Evolutionary conservation across 2,888 invertebrate species (phyloP).

Genomic region (Onchidella celtica): DNA sequence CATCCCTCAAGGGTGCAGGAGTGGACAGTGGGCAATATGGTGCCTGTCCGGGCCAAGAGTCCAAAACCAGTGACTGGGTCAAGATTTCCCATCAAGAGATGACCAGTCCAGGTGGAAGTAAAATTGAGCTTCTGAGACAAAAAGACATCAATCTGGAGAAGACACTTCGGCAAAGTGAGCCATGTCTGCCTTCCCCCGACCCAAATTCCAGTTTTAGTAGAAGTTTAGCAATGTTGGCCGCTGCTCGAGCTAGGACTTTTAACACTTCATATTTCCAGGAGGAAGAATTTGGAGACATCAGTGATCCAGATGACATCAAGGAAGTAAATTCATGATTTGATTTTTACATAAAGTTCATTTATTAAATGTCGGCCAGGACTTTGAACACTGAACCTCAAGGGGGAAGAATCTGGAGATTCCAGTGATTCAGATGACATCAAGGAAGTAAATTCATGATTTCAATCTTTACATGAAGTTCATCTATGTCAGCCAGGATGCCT

Average conservation of each 20-base stretch:
- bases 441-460: too few species aligned
- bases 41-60: too few species aligned
- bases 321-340: background rate
- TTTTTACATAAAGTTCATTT: too few species aligned
- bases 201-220: slow-evolving; percentile 9
- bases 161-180: background rate
- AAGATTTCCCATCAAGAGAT: background rate
- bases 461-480: too few species aligned
- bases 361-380: too few species aligned
- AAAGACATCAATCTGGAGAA: background rate
- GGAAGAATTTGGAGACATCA: slow-evolving; percentile 40
- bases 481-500: too few species aligned
- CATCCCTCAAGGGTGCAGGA: too few species aligned
- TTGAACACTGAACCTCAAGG: too few species aligned
- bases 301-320: background rate
- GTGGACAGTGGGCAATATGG: too few species aligned
- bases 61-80: background rate
- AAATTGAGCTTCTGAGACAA: background rate
- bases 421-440: too few species aligned
- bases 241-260: slow-evolving; percentile 10
- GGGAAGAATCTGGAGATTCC: too few species aligned
- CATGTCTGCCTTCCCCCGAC: background rate
- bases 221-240: slow-evolving; percentile 25
- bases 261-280: background rate
- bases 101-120: background rate